These are phyloP conservation scores for Drosophila erecta DNA, from an alignment of 1,140 invertebrate species.

Conservation along the genomic window DNA sequence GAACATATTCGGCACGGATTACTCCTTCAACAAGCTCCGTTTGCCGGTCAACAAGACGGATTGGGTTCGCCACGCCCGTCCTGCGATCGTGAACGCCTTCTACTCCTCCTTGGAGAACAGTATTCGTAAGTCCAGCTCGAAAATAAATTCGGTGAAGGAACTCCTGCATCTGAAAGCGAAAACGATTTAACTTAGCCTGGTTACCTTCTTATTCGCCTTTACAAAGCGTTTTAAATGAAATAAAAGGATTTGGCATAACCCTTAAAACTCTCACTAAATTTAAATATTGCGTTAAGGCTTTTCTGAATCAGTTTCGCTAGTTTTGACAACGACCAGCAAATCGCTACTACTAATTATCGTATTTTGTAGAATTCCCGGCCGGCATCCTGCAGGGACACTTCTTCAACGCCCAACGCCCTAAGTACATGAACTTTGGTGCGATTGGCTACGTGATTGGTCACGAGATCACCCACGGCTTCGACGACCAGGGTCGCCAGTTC, in stretches of 20 bases:
- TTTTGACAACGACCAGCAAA: too few relatives aligned
- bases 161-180: too few relatives aligned
- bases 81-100: conserved; percentile 93
- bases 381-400: conserved; percentile 96
- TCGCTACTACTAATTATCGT: background rate
- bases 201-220: too few relatives aligned
- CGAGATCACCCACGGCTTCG: conserved; percentile 97
- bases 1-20: conserved; percentile 90
- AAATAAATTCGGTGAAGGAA: too few relatives aligned
- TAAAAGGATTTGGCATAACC: too few relatives aligned
- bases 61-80: conserved; percentile 91
- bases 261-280: too few relatives aligned
- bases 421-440: conserved; percentile 96
- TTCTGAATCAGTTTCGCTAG: too few relatives aligned
- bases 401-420: conserved; percentile 92
- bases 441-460: conserved; percentile 97
- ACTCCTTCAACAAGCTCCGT: conserved; percentile 90
- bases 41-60: conserved; percentile 93
- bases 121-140: conserved; percentile 88
- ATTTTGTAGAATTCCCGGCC: conserved; percentile 91
- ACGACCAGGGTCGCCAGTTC: conserved; percentile 95
- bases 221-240: too few relatives aligned
- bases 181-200: too few relatives aligned
- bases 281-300: too few relatives aligned
- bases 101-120: conserved; percentile 94